Evolutionary conservation across 2,797 vertebrate species (phyloP).

Genomic region (Clarias platycephalus): DNA sequence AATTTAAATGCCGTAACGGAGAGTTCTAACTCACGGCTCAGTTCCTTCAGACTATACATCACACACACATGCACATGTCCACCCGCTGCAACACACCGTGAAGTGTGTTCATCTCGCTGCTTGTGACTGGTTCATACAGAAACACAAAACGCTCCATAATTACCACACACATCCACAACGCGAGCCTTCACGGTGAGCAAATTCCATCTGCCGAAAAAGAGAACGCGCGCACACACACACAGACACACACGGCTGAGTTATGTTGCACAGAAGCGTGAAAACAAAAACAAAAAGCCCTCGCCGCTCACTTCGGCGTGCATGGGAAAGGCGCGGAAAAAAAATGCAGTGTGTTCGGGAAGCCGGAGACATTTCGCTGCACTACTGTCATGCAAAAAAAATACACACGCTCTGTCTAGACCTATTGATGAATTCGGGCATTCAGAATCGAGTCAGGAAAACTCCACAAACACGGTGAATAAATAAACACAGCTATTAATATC

Average conservation of each 20-base stretch:
- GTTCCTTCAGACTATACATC: conserved; percentile 88
- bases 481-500: background rate
- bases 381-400: conserved; percentile 30
- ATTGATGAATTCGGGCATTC: conserved; percentile 34
- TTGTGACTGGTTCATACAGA: conserved; percentile 8
- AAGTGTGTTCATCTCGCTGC: conserved; percentile 57
- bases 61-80: conserved; percentile 65
- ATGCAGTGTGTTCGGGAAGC: background rate
- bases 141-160: conserved; percentile 33
- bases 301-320: conserved; percentile 20
- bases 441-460: conserved; percentile 1
- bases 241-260: conserved; percentile 33
- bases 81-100: conserved; percentile 8
- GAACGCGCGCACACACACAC: conserved; percentile 15
- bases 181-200: conserved; percentile 44
- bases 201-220: conserved; percentile 45
- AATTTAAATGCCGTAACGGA: background rate
- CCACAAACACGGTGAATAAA: conserved; percentile 20
- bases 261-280: conserved; percentile 44
- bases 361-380: conserved; percentile 9
- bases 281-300: conserved; percentile 34
- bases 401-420: conserved; percentile 20
- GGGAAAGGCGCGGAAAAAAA: conserved; percentile 60
- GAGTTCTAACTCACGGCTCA: conserved; percentile 46
- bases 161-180: conserved; percentile 11